phyloP scores from a whole-genome alignment of 2,113 vertebrate genomes.

The Casuarius casuarius region DNA sequence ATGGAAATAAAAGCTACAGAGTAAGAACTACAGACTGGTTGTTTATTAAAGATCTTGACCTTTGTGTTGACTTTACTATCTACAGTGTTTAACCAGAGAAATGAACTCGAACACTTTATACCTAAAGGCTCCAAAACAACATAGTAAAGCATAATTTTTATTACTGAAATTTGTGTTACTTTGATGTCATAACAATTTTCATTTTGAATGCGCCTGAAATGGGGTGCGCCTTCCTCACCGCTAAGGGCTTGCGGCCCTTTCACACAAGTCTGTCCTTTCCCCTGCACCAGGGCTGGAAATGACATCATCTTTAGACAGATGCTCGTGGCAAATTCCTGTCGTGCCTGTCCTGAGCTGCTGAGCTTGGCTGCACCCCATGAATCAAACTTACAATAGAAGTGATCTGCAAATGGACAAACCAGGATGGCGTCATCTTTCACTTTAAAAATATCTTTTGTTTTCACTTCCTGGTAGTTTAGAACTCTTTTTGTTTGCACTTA shows the following conservation, averaged over 20 bases:
- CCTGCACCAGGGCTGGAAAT: neutral
- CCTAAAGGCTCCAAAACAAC: too few species aligned
- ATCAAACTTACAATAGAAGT: neutral
- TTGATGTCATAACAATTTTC: neutral
- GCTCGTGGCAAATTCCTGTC: neutral
- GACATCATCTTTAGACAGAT: too few species aligned
- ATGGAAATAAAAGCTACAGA: conserved; percentile 38
- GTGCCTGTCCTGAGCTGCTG: neutral
- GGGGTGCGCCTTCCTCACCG: neutral
- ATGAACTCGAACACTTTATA: neutral
- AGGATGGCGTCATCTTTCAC: neutral
- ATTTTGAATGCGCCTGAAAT: neutral
- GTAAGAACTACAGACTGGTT: neutral
- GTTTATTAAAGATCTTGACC: neutral
- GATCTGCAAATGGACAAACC: neutral
- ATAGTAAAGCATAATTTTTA: neutral
- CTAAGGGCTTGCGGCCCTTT: neutral
- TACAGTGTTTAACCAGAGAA: neutral
- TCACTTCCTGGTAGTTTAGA: neutral
- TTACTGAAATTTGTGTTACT: neutral
- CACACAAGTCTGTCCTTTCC: neutral
- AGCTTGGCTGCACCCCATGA: neutral
- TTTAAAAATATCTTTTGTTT: neutral
- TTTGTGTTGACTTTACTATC: neutral
- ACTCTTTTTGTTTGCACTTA: neutral